Evolutionary conservation across 2,888 invertebrate species (phyloP), one percentile per base, ranked within the genome.

Genomic region (Onthophagus sagittarius): DNA sequence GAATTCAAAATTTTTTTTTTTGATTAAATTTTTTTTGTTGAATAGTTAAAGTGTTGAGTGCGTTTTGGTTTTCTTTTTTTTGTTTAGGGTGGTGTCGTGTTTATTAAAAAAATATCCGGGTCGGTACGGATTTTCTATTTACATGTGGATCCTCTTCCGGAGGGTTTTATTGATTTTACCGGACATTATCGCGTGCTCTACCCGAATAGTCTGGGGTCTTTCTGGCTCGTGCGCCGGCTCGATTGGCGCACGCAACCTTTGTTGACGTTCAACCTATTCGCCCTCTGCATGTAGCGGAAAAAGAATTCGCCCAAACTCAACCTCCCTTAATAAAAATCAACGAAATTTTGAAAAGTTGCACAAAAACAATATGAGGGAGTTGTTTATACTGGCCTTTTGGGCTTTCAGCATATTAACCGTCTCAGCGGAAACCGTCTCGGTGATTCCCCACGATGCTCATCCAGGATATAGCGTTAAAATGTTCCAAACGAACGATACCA

Each of bases 381-480:
- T 32, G 23, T 67, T 67, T 7, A n/a, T 67, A 32, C 31, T 67
- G 67, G 67, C 67, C 31, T n/a, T 23, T n/a, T 15, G 23, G 32
- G 15, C 67, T 32, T 32, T 67, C 15, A 67, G 39, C 6, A 67
- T 69, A 23, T 23, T 23, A 63, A 73, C 74, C 73, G 39, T 53
- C 6, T 62, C 70, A 14, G 76, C 75, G 63, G 79, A 78, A 72
- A 78, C 82, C 39, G 82, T 90, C 74, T 88, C 91, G 78, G 92
- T 95, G 81, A 89, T 96, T 83, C 95, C 96, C 70, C 95, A 96
- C 86, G 96, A 96, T 84, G 94, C 94, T 79, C 93, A 94, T 83
- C 95, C 96, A 2, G 96, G 96, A 70, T 95, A 93, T 86, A 94
- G 94, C 83, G 92, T 96, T 82, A 93, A 92, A 84, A 92, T 93